Percentiles rank a stretch among this genome's conserved stretches.
phyloP scores from a whole-genome alignment of 1,140 invertebrate species.

The Meloidogyne exigua region DNA sequence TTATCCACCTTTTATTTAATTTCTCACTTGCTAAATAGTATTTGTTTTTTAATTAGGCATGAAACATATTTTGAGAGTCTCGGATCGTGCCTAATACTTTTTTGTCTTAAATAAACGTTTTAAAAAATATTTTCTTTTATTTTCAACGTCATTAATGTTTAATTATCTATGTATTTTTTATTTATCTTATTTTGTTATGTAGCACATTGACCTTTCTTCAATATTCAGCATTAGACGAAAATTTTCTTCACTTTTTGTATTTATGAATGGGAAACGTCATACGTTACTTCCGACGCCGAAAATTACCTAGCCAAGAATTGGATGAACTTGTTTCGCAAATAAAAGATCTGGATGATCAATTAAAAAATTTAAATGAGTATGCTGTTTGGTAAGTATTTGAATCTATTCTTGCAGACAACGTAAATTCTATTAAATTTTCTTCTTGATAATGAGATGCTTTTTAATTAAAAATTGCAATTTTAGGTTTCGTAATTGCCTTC shows the following conservation, averaged over 20 bases:
- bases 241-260: not conserved
- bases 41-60: slow-evolving; percentile 35
- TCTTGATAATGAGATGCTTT: no score
- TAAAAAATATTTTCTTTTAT: slow-evolving; percentile 20
- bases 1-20: slow-evolving; percentile 54
- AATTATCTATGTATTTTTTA: not conserved
- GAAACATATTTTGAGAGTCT: no score
- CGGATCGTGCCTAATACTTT: not conserved
- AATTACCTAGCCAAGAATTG: slow-evolving; percentile 41
- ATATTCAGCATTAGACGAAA: not conserved
- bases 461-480: not conserved
- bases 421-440: no score
- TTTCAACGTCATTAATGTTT: slow-evolving; percentile 7
- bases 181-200: not conserved
- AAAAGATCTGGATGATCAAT: slow-evolving; percentile 35
- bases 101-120: no score
- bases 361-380: slow-evolving; percentile 20
- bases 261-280: slow-evolving; percentile 43
- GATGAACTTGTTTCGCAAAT: slow-evolving; percentile 42
- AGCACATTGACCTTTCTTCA: not conserved
- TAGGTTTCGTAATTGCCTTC: slow-evolving; percentile 20
- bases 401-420: no score
- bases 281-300: slow-evolving; percentile 9
- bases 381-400: slow-evolving; percentile 11
- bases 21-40: not conserved